Evolutionary conservation across 1,140 invertebrate genomes (phyloP), one percentile per base, ranked within the genome.

Genomic region (Cardiocondyla obscurior): DNA sequence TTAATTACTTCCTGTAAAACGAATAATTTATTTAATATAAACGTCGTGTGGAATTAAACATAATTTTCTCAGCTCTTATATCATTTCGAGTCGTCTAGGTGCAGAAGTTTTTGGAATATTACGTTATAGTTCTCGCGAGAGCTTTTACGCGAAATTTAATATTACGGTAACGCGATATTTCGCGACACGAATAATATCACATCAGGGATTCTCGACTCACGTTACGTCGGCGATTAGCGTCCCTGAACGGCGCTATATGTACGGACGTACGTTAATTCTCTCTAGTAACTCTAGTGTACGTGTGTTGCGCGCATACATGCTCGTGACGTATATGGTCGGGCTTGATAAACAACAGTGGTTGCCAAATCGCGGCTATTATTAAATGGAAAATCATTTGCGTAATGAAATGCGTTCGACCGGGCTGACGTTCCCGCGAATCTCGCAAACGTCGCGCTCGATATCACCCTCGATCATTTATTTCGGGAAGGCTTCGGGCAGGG

Each of bases 291-390:
- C n/a, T 76, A 79, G 65, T 70, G 55, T 49, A 83, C 76, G 60
- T 28, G 30, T 62, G 30, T 28, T 30, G 30, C 82, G 76, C 44
- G 36, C 79, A 57, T 77, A 65, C 42, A 22, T 30, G 60, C 53
- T 57, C 87, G 74, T 58, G 82, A 90, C 92, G 76, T 92, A 93
- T 88, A 93, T 91, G 92, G 90, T 83, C 85, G 90, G 57, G 90
- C 89, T 90, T 90, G 89, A 90, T 93, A 93, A 92, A 92, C 92
- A 93, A 91, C 92, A 92, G 90, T 91, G 92, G 91, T 93, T 94
- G 90, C 93, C 92, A 94, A 93, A 93, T 92, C 90, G 86, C 74
- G 85, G 81, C 91, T 93, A 94, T 92, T 93, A 92, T 93, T 93
- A 93, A 90, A 39, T 85, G 67, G 79, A 88, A 92, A 91, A 91